These are phyloP conservation scores for Acanthochromis polyacanthus DNA, from an alignment of 2,113 vertebrate species.

Conservation along the genomic window DNA sequence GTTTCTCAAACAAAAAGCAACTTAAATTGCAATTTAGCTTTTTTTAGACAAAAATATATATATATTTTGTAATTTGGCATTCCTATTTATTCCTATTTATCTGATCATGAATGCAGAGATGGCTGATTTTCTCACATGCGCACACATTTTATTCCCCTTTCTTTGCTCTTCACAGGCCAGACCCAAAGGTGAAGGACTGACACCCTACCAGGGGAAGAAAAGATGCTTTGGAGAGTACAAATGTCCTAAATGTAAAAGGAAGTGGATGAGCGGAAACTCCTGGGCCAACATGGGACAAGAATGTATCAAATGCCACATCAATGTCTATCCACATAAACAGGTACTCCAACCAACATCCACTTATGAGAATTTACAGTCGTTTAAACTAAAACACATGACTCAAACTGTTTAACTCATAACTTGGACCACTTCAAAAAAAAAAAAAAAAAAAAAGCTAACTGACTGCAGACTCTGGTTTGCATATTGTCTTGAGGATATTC, in stretches of 20 bases:
- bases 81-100: background rate
- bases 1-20: no score
- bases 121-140: conserved; percentile 2
- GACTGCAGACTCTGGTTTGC: conserved; percentile 48
- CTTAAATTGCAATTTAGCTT: no score
- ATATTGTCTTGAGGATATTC: conserved; percentile 46
- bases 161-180: conserved; percentile 87
- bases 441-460: conserved; percentile 32
- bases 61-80: no score
- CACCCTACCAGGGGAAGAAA: conserved; percentile 98
- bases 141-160: background rate
- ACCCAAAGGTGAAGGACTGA: conserved; percentile 98
- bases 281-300: conserved; percentile 99
- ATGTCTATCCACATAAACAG: conserved; percentile 99
- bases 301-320: conserved; percentile 99
- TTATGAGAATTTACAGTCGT: conserved; percentile 13
- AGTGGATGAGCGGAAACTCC: conserved; percentile 99
- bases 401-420: conserved; percentile 17
- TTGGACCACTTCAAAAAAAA: background rate
- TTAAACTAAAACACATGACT: conserved; percentile 22
- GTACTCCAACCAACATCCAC: conserved; percentile 73
- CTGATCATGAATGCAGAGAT: background rate
- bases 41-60: no score
- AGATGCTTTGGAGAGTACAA: conserved; percentile 99
- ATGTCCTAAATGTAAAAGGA: conserved; percentile 99